phyloP scores from a whole-genome alignment of 2,113 vertebrate species.

The Chinchilla lanigera region DNA sequence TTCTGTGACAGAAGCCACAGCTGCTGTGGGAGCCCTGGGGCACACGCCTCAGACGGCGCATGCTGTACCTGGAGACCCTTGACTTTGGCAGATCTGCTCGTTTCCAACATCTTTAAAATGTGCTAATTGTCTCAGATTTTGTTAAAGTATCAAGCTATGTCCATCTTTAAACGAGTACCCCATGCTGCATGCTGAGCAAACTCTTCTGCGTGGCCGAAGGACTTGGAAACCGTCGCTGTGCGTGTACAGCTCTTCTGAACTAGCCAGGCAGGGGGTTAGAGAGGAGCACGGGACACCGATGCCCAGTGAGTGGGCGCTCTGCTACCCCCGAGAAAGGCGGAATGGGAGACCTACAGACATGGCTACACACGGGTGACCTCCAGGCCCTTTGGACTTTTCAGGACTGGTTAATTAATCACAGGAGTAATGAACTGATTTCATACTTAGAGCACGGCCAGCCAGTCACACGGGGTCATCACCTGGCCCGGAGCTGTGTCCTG shows the following conservation, averaged over 20 bases:
- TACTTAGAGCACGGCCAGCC: neutral
- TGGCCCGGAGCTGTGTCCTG: neutral
- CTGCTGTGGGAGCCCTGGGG: neutral
- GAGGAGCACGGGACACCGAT: neutral
- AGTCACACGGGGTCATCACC: neutral
- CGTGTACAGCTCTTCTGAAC: neutral
- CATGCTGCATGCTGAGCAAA: slow-evolving; percentile 55
- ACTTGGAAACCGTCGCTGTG: slow-evolving; percentile 17
- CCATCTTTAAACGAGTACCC: slow-evolving; percentile 65
- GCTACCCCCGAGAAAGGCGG: neutral
- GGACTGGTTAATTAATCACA: neutral
- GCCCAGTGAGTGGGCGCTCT: neutral
- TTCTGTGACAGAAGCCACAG: neutral
- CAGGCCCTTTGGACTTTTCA: neutral
- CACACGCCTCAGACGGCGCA: neutral
- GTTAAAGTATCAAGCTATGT: slow-evolving; percentile 54
- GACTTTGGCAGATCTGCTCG: neutral
- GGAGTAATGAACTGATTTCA: neutral
- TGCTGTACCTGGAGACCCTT: neutral
- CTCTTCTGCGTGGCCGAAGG: slow-evolving; percentile 27
- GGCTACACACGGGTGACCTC: neutral
- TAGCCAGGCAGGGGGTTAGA: neutral
- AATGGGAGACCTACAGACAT: neutral
- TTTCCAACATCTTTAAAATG: slow-evolving; percentile 63
- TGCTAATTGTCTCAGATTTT: slow-evolving; percentile 61